Conservation (phyloP, 2,113 vertebrate genomes). For the Nothocercus julius region DNA sequence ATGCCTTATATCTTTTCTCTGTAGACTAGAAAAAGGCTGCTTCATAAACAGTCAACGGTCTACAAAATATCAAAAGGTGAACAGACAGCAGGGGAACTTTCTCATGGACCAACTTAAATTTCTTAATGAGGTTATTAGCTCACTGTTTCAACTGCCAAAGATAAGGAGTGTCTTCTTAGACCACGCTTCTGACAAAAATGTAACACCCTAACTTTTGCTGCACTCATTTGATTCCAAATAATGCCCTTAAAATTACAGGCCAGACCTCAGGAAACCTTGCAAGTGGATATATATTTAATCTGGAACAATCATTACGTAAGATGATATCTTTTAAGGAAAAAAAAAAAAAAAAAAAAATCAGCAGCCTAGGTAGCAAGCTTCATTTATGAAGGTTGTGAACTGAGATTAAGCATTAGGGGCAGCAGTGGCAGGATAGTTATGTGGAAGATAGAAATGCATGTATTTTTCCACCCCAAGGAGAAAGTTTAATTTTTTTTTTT, state of each 20-base stretch:
- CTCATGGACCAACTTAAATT: background rate
- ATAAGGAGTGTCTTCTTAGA: background rate
- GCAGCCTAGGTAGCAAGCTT: background rate
- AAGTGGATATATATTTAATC: background rate
- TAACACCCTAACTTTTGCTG: background rate
- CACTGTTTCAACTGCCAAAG: background rate
- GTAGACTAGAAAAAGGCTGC: background rate
- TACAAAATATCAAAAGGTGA: background rate
- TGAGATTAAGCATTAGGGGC: background rate
- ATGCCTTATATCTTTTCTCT: background rate
- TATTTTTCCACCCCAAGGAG: background rate
- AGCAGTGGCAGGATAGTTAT: background rate
- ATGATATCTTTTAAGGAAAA: background rate
- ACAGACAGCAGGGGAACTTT: background rate
- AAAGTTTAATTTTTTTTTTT: background rate
- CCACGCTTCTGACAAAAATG: background rate
- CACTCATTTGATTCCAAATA: background rate
- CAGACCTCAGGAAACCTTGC: background rate
- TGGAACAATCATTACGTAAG: background rate
- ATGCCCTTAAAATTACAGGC: background rate
- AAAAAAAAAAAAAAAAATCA: background rate
- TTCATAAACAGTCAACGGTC: too few species aligned
- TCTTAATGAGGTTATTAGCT: background rate
- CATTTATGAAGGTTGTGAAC: background rate
- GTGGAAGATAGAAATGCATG: background rate